phyloP scores from a whole-genome alignment of 2,113 vertebrate genomes.

The Zapus hudsonius region DNA sequence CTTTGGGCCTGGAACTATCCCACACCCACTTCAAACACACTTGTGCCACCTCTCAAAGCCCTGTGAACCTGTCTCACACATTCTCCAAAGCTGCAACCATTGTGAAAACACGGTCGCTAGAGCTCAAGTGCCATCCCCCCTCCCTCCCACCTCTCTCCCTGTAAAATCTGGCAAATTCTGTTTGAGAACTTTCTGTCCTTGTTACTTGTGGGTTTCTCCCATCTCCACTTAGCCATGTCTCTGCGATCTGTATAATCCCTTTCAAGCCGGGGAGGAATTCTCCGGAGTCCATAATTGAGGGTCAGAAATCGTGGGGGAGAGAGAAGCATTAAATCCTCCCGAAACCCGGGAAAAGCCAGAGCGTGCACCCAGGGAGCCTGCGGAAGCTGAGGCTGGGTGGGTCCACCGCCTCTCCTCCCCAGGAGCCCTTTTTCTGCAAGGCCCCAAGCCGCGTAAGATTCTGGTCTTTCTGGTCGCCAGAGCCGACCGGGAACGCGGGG shows the following conservation, averaged over 20 bases:
- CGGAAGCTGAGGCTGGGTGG: too few relatives aligned
- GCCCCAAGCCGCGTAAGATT: rapidly evolving
- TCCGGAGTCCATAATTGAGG: constrained; percentile 45
- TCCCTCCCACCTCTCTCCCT: not conserved
- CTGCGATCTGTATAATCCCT: constrained; percentile 58
- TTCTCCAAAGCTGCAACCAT: not conserved
- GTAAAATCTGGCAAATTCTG: not conserved
- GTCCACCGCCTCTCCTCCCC: not conserved
- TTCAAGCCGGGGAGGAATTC: constrained; percentile 61
- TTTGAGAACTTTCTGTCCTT: constrained; percentile 35
- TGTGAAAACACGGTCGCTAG: not conserved
- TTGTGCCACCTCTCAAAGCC: not conserved
- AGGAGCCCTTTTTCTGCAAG: not conserved
- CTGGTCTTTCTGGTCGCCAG: not conserved
- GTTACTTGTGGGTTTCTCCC: constrained; percentile 9
- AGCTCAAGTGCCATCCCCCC: not conserved
- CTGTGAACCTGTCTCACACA: not conserved
- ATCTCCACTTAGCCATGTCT: constrained; percentile 51
- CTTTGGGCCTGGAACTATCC: not conserved
- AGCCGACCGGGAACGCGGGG: too few relatives aligned
- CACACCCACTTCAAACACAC: not conserved
- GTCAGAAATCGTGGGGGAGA: not conserved
- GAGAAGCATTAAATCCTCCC: not conserved
- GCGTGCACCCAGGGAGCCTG: not conserved
- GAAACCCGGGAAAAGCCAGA: not conserved